Evolutionary conservation across 2,888 invertebrate genomes (phyloP).

Genomic region (Uropetala carovei): DNA sequence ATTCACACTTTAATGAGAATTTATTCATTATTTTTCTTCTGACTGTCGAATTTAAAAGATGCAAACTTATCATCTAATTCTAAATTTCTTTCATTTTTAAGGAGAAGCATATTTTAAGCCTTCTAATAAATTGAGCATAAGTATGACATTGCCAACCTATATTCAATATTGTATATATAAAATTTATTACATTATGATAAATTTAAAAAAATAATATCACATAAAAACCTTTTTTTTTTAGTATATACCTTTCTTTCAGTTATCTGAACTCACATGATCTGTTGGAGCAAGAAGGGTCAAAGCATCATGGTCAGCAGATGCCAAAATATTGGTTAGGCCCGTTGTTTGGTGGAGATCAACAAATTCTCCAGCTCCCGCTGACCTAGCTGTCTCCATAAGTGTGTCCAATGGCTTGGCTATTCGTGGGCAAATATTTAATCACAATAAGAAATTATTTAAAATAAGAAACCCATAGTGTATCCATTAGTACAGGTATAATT

Average conservation of each 20-base stretch:
- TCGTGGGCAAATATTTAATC: neutral
- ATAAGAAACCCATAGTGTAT: neutral
- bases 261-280: conserved; percentile 26
- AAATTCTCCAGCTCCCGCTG: conserved; percentile 38
- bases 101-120: no score
- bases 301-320: conserved; percentile 31
- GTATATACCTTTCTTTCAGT: neutral
- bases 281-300: conserved; percentile 60
- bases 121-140: no score
- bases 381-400: conserved; percentile 35
- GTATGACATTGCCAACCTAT: no score
- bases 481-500: neutral
- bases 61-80: no score
- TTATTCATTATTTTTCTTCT: no score
- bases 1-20: no score
- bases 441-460: neutral
- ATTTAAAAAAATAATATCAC: neutral
- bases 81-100: no score
- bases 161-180: no score
- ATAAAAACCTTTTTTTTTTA: neutral
- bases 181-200: neutral
- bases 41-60: no score
- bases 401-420: conserved; percentile 34
- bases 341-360: conserved; percentile 37
- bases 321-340: conserved; percentile 13